These are phyloP conservation scores for Pelodiscus sinensis DNA, from an alignment of 2,113 vertebrate genomes.

Conservation along the genomic window DNA sequence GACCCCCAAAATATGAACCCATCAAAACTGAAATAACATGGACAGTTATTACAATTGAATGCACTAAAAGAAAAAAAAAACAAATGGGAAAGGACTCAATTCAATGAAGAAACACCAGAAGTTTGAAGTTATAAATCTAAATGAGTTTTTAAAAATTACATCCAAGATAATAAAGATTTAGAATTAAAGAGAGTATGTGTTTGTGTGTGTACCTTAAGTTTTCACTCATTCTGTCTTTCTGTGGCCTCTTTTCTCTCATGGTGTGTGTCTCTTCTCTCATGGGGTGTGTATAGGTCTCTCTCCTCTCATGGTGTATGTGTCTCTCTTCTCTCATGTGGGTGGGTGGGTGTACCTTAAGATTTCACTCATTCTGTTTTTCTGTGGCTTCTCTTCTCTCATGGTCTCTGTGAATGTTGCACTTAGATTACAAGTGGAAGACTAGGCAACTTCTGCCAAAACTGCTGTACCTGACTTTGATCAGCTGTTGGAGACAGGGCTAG, in stretches of 20 bases:
- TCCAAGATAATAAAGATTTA: neutral
- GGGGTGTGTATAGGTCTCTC: neutral
- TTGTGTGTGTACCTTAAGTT: neutral
- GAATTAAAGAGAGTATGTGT: neutral
- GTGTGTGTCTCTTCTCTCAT: neutral
- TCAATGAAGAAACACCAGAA: neutral
- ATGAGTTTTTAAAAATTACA: conserved; percentile 11
- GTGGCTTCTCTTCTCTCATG: rapidly evolving
- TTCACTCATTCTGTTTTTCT: neutral
- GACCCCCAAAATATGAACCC: neutral
- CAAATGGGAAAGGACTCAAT: neutral
- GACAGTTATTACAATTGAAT: neutral
- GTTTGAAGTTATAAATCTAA: conserved; percentile 1
- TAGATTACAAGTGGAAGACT: neutral
- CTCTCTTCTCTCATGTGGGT: too few relatives aligned
- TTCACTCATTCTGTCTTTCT: neutral
- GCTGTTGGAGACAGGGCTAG: neutral
- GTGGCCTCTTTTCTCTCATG: rapidly evolving
- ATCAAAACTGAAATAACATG: neutral
- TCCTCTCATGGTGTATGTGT: too few relatives aligned
- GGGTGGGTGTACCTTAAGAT: neutral
- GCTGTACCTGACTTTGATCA: neutral
- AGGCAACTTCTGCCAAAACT: neutral
- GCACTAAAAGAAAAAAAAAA: neutral
- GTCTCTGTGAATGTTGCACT: neutral